Evolutionary conservation across 2,113 vertebrate genomes (phyloP).

Genomic region (Tiliqua scincoides): DNA sequence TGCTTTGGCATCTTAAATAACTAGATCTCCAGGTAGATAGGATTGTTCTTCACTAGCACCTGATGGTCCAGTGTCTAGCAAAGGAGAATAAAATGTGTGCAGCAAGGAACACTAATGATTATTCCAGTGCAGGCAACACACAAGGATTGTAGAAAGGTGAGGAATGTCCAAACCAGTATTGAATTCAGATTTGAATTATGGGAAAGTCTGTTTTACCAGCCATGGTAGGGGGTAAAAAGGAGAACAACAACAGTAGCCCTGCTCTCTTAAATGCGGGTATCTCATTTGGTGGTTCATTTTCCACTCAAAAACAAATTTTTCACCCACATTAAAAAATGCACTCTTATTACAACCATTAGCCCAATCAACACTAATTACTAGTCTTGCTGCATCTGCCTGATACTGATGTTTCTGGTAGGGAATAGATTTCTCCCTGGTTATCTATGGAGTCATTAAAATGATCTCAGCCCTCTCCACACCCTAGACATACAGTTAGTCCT

Average conservation of each 20-base stretch:
- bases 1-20: constrained; percentile 13
- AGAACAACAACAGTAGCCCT: neutral
- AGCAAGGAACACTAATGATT: neutral
- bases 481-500: too few species aligned
- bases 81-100: neutral
- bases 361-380: neutral
- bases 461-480: neutral
- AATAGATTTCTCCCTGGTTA: neutral
- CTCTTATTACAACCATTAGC: neutral
- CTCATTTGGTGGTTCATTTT: neutral
- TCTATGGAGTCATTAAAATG: neutral
- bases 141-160: neutral
- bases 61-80: constrained; percentile 1
- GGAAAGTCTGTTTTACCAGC: neutral
- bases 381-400: neutral
- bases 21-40: neutral
- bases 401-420: neutral
- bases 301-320: neutral
- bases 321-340: neutral
- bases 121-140: neutral
- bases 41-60: constrained; percentile 2
- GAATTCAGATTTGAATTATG: neutral
- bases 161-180: neutral
- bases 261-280: neutral
- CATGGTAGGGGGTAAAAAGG: neutral